Conservation (phyloP, 2,113 vertebrate genomes). For the Dasyprocta punctata region DNA sequence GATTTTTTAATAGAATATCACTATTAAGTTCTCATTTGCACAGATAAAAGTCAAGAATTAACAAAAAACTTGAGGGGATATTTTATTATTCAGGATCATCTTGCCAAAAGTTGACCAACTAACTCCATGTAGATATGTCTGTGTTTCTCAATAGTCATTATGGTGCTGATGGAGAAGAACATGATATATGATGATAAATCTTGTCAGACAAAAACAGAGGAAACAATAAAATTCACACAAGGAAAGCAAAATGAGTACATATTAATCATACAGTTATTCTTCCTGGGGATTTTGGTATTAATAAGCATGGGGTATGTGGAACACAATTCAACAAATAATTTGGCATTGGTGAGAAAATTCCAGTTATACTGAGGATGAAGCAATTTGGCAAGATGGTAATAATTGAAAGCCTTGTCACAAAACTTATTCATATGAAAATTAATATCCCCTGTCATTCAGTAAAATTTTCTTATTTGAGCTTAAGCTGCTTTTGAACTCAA, state of each 20-base stretch:
- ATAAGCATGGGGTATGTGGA: not conserved
- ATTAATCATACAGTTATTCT: not conserved
- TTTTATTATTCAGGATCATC: not conserved
- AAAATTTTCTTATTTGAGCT: not conserved
- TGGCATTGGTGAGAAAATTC: not conserved
- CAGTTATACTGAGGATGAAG: not conserved
- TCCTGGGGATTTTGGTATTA: not conserved
- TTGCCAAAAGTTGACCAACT: not conserved
- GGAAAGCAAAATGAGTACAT: conserved; percentile 17
- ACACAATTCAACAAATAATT: conserved; percentile 14
- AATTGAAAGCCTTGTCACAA: not conserved
- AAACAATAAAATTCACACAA: conserved; percentile 7
- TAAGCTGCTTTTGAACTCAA: not conserved
- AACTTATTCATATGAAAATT: not conserved
- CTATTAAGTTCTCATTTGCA: not conserved
- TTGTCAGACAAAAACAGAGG: conserved; percentile 39
- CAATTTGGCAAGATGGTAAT: not conserved
- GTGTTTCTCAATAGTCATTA: not conserved
- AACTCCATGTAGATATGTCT: not conserved
- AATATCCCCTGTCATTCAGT: conserved; percentile 1
- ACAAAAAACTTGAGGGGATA: not conserved
- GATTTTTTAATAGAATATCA: not conserved
- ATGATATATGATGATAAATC: conserved; percentile 1
- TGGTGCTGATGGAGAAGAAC: not conserved
- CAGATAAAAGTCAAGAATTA: not conserved